These are phyloP conservation scores for Sigmodon hispidus DNA, from an alignment of 2,113 vertebrate species.

Conservation along the genomic window DNA sequence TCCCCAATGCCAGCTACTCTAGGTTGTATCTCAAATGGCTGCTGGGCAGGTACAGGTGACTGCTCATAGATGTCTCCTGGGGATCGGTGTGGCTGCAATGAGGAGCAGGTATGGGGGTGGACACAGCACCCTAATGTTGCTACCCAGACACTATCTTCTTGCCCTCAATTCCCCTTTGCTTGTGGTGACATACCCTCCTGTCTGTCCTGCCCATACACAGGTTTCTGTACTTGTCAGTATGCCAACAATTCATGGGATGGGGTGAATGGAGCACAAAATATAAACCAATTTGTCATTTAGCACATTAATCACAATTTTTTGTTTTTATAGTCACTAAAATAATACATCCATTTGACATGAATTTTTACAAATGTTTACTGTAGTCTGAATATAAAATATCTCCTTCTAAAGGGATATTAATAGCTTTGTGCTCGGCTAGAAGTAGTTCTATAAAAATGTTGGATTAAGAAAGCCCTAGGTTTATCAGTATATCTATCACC, in stretches of 20 bases:
- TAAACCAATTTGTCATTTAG: not conserved
- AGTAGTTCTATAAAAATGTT: not conserved
- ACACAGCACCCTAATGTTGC: not conserved
- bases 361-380: not conserved
- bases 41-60: not conserved
- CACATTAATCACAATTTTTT: not conserved
- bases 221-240: not conserved
- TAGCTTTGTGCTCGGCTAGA: not conserved
- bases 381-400: not conserved
- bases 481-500: not conserved
- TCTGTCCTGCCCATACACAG: not conserved
- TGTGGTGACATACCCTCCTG: not conserved
- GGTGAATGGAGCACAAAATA: too few species aligned
- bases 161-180: not conserved
- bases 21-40: not conserved
- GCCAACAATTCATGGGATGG: not conserved
- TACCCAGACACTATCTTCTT: fast-evolving
- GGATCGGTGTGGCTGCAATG: not conserved
- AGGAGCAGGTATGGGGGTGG: not conserved
- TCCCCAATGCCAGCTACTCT: not conserved
- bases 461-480: not conserved
- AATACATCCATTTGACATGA: not conserved
- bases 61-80: not conserved
- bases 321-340: not conserved
- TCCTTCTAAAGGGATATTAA: not conserved